Conservation (phyloP, 2,797 vertebrate genomes). For the Rhynchonycteris naso region DNA sequence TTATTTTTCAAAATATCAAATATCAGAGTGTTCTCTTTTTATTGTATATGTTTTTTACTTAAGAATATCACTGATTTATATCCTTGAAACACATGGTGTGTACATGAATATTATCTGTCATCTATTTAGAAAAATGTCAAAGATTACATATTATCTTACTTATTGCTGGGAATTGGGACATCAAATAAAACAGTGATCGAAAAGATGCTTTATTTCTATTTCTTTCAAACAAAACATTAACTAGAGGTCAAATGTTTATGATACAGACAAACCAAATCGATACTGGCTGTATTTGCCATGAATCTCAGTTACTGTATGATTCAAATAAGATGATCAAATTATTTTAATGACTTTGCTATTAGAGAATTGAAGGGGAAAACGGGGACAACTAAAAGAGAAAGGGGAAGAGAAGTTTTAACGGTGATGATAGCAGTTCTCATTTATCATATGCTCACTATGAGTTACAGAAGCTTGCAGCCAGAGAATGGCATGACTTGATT, state of each 20-base stretch:
- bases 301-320: not conserved
- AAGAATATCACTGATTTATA: not conserved
- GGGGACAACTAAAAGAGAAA: not conserved
- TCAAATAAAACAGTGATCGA: not conserved
- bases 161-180: not conserved
- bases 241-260: not conserved
- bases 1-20: not conserved
- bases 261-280: not conserved
- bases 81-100: not conserved
- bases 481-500: not conserved
- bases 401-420: not conserved
- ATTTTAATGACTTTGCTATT: constrained; percentile 9
- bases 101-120: not conserved
- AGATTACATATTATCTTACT: not conserved
- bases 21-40: not conserved
- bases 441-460: not conserved
- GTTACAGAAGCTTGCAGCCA: not conserved
- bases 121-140: not conserved
- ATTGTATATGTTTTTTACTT: not conserved
- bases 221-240: not conserved
- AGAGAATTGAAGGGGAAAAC: not conserved
- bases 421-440: not conserved
- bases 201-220: not conserved
- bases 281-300: not conserved
- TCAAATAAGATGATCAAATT: not conserved